Base-by-base conservation (phyloP, 2,888 invertebrate species). In the Polietes domitor region DNA sequence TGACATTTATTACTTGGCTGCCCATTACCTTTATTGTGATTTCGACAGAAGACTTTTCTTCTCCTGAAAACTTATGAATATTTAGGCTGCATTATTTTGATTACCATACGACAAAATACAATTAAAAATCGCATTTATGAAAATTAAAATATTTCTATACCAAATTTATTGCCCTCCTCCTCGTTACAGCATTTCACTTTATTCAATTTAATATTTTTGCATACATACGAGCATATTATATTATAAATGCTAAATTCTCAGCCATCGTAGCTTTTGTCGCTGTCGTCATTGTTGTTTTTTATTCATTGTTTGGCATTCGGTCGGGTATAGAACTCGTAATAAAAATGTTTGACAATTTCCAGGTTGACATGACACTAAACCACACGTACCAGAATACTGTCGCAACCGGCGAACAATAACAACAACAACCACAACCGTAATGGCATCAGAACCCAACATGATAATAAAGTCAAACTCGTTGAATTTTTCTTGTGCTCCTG, bases 281-380 rank as follows among this genome's bases (percentile, higher is more conserved):
- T 58, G 26, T 15, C 43, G 41, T 58, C 26, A 65, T 47, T 47
- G 55, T 75, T 78, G 37, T 74, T 17, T 43, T 5, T n/a, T 12
- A 12, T 74, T 58, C 10, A 77, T 77, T 82, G 50, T 77, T 74
- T 65, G 50, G 53, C 53, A 65, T 82, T 82, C n/a, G 61, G 9
- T 58, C 3, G n/a, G 47, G 26, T 55, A 12, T 55, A 53, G 50
- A 12, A 53, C 17, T 55, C 74, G 28, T 72, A 82, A 82, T 73
- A 73, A 76, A 83, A 83, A 72, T 76, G 79, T 72, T 79, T 83
- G 79, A 79, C 79, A 76, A 72, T 79, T 61, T 79, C 68, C 79
- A 83, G 79, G 79, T 79, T 83, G 79, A 79, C 79, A 83, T 79
- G 79, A 79, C 82, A 83, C 68, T 68, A 72, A 79, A 70, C 76